These are phyloP conservation scores for Carassius auratus DNA, from an alignment of 2,113 vertebrate species.

Conservation along the genomic window DNA sequence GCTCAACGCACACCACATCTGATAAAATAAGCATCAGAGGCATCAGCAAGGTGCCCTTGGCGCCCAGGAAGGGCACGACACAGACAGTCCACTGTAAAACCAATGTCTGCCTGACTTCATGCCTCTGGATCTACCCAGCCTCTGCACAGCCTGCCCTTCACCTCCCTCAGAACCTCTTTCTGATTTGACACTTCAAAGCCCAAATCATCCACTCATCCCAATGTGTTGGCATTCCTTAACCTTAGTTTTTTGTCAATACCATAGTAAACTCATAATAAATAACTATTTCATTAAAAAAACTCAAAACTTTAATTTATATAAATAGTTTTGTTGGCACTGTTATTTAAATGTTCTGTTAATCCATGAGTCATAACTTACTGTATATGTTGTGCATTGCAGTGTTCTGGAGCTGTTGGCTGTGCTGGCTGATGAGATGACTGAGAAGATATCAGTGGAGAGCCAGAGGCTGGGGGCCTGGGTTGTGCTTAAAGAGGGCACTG, in stretches of 20 bases:
- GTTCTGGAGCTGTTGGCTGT: constrained; percentile 61
- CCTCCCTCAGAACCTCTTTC: not conserved
- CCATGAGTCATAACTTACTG: not conserved
- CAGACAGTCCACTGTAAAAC: not conserved
- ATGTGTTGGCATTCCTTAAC: not conserved
- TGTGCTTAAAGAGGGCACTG: constrained; percentile 77
- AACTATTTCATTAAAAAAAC: not conserved
- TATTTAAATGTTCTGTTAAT: not conserved
- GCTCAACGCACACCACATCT: not conserved
- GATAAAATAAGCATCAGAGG: not conserved
- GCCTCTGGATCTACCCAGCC: not conserved
- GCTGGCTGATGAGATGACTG: constrained; percentile 72
- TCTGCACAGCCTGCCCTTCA: not conserved
- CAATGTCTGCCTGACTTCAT: not conserved
- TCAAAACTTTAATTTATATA: not conserved
- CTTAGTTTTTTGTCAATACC: not conserved
- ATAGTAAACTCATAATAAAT: not conserved
- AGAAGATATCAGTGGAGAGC: constrained; percentile 75
- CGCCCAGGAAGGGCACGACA: not conserved
- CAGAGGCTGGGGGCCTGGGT: constrained; percentile 80
- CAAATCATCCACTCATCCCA: not conserved
- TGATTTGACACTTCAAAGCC: not conserved
- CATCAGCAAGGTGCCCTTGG: not conserved
- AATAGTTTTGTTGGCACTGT: not conserved
- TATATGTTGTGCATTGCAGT: constrained; percentile 55